Evolutionary conservation across 1,140 invertebrate species (phyloP).

Genomic region (Chelonus insularis): DNA sequence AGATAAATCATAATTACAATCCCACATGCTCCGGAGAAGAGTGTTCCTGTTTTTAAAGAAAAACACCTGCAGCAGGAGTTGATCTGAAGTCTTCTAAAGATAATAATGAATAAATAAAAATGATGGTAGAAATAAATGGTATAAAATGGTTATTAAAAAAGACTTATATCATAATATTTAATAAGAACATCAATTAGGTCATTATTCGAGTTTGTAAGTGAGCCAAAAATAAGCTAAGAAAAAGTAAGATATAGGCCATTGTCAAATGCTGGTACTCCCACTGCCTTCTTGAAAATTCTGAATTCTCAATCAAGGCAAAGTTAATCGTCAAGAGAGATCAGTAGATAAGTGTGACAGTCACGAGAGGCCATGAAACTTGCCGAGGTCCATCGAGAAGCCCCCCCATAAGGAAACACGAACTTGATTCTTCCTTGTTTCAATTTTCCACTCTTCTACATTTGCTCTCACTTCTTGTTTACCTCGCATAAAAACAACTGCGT

Average conservation of each 20-base stretch:
- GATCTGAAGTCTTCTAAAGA: slow-evolving; percentile 39
- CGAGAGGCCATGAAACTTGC: slow-evolving; percentile 20
- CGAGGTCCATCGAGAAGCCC: slow-evolving; percentile 30
- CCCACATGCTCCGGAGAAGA: slow-evolving; percentile 69
- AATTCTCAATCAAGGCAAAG: slow-evolving; percentile 13
- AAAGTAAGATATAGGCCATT: slow-evolving; percentile 39
- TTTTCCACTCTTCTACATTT: slow-evolving; percentile 6
- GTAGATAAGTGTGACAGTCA: slow-evolving; percentile 11
- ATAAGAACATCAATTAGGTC: too few relatives aligned
- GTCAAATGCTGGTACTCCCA: slow-evolving; percentile 28
- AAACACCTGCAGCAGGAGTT: slow-evolving; percentile 69
- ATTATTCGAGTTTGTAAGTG: slow-evolving; percentile 20
- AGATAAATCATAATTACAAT: slow-evolving; percentile 59
- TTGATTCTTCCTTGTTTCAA: slow-evolving; percentile 14
- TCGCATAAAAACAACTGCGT: slow-evolving; percentile 31
- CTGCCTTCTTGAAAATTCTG: slow-evolving; percentile 34
- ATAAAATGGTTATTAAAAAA: background rate
- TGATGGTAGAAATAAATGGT: background rate
- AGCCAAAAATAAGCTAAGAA: slow-evolving; percentile 18
- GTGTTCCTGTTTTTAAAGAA: slow-evolving; percentile 70
- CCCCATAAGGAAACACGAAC: slow-evolving; percentile 39
- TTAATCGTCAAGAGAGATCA: background rate
- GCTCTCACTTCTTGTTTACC: slow-evolving; percentile 35
- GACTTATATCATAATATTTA: too few relatives aligned
- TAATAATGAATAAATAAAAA: slow-evolving; percentile 4